These are phyloP conservation scores for Drosophila watanabei DNA, from an alignment of 1,140 invertebrate genomes.

Conservation along the genomic window DNA sequence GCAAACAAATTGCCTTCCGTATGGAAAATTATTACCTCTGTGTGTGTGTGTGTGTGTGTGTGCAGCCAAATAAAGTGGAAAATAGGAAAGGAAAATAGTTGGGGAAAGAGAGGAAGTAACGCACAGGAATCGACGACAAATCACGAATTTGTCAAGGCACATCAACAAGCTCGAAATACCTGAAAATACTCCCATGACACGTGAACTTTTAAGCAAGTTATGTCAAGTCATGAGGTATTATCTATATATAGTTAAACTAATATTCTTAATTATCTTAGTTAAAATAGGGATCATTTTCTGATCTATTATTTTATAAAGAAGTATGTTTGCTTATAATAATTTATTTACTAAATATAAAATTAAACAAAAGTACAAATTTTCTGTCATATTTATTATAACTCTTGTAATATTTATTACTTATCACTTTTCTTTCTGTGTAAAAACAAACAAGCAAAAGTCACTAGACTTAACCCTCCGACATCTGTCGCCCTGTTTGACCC, in stretches of 20 bases:
- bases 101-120: slow-evolving; percentile 3
- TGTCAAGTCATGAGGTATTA: not conserved
- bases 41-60: slow-evolving; percentile 27
- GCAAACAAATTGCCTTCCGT: slow-evolving; percentile 77
- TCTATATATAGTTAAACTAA: not conserved
- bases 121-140: slow-evolving; percentile 71
- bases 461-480: slow-evolving; percentile 30
- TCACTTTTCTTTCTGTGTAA: not conserved
- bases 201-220: slow-evolving; percentile 39
- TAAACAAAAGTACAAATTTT: not conserved
- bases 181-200: slow-evolving; percentile 31
- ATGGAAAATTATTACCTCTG: slow-evolving; percentile 72
- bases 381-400: not conserved
- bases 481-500: slow-evolving; percentile 21
- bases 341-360: not conserved
- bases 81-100: slow-evolving; percentile 1
- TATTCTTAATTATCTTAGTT: no score
- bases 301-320: not conserved
- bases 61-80: slow-evolving; percentile 43
- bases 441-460: slow-evolving; percentile 11
- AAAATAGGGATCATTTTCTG: not conserved
- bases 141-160: slow-evolving; percentile 68
- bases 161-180: slow-evolving; percentile 34
- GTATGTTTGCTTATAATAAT: not conserved
- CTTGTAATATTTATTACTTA: not conserved